Conservation (phyloP, 2,113 vertebrate genomes). For the Pelecanus crispus region DNA sequence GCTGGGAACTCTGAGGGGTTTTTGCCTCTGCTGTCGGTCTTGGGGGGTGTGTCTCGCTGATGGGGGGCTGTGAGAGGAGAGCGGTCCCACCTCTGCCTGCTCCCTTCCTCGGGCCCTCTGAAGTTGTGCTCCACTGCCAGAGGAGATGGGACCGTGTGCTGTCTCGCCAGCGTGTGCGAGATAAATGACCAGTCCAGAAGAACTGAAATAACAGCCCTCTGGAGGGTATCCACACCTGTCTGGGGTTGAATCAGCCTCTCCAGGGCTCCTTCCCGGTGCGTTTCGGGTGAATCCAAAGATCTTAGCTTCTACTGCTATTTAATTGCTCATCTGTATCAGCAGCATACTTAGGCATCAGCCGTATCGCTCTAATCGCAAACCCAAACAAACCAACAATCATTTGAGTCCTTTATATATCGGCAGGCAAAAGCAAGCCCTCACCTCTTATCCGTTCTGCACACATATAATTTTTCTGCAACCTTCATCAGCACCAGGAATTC, state of each 20-base stretch:
- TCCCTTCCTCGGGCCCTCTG: not conserved
- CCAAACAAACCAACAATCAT: not conserved
- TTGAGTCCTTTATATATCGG: not conserved
- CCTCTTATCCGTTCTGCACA: not conserved
- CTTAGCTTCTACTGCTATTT: not conserved
- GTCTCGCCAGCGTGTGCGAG: rapidly evolving
- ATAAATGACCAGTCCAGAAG: not conserved
- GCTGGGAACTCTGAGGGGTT: not conserved
- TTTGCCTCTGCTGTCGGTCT: not conserved
- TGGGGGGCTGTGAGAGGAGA: rapidly evolving
- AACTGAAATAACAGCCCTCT: not conserved
- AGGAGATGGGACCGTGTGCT: not conserved
- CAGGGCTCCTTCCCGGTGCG: not conserved
- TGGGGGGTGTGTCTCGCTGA: not conserved
- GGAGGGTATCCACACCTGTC: not conserved
- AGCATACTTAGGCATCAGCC: not conserved
- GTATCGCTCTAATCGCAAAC: not conserved
- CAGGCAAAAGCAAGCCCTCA: not conserved
- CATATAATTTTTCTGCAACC: not conserved
- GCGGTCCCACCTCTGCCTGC: not conserved
- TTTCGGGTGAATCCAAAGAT: not conserved
- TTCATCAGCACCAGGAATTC: not conserved
- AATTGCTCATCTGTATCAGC: not conserved
- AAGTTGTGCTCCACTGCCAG: not conserved
- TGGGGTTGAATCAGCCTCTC: not conserved